These are phyloP conservation scores for Pseudolaguvia tuberculata DNA, from an alignment of 2,113 vertebrate species.

Conservation along the genomic window DNA sequence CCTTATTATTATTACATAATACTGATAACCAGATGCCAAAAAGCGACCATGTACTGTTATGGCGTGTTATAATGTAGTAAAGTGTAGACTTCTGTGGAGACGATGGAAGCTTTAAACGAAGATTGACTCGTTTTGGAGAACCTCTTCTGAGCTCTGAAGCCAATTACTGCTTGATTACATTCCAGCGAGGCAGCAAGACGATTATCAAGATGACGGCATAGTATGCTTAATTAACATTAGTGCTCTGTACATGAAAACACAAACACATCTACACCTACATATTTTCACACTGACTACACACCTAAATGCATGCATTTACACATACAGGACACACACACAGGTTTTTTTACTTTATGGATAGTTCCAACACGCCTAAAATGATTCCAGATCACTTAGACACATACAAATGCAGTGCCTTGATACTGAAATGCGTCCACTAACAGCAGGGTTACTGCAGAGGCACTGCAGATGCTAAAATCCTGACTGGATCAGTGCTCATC, in stretches of 20 bases:
- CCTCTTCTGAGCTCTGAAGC: conserved; percentile 18
- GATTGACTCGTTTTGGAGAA: conserved; percentile 15
- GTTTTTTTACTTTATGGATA: background rate
- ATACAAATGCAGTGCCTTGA: conserved; percentile 4
- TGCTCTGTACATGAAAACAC: background rate
- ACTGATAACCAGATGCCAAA: background rate
- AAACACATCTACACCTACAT: background rate
- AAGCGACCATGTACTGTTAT: background rate
- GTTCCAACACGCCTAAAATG: conserved; percentile 8
- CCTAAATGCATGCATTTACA: conserved; percentile 4
- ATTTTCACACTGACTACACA: background rate
- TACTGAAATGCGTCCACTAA: background rate
- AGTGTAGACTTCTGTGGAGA: background rate
- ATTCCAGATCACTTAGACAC: background rate
- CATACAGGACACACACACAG: conserved; percentile 5
- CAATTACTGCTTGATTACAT: conserved; percentile 33
- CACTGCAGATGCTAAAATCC: conserved; percentile 35
- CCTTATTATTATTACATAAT: background rate
- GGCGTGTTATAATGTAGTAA: background rate
- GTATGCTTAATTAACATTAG: conserved; percentile 14
- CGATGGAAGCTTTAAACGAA: background rate
- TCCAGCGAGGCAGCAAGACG: conserved; percentile 12
- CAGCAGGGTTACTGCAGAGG: conserved; percentile 32
- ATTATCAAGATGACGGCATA: conserved; percentile 26
- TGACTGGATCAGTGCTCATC: background rate